Conservation (phyloP, 2,888 invertebrate species). For the Phytoseiulus persimilis region DNA sequence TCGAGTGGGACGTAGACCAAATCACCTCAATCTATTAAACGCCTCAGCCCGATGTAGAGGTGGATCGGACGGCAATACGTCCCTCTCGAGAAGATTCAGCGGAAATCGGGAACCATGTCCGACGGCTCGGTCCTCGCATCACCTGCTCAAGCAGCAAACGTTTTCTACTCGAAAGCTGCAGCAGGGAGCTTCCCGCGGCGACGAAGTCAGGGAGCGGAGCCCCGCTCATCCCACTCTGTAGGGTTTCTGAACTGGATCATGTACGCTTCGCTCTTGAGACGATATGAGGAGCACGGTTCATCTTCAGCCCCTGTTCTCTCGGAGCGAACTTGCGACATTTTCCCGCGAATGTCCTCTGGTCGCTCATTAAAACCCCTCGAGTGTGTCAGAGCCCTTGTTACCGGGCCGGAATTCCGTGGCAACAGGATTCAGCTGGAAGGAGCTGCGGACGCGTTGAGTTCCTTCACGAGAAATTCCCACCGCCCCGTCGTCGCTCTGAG, state of each 20-base stretch:
- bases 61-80: not conserved
- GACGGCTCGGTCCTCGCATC: not conserved
- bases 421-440: not conserved
- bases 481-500: not conserved
- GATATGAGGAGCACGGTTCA: not conserved
- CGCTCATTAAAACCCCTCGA: not conserved
- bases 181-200: too few relatives aligned
- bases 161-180: too few relatives aligned
- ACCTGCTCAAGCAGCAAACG: too few relatives aligned
- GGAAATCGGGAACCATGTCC: not conserved
- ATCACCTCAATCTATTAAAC: not conserved
- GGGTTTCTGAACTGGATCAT: not conserved
- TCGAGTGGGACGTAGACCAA: not conserved
- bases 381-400: not conserved
- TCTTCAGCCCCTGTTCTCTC: not conserved
- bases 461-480: not conserved
- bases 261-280: not conserved
- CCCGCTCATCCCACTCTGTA: not conserved
- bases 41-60: not conserved
- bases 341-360: not conserved
- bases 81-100: not conserved
- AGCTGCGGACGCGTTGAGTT: not conserved
- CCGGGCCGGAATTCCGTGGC: not conserved
- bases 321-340: not conserved
- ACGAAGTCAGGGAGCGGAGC: too few relatives aligned